phyloP scores from a whole-genome alignment of 2,113 vertebrate genomes.

The Oxyura jamaicensis region DNA sequence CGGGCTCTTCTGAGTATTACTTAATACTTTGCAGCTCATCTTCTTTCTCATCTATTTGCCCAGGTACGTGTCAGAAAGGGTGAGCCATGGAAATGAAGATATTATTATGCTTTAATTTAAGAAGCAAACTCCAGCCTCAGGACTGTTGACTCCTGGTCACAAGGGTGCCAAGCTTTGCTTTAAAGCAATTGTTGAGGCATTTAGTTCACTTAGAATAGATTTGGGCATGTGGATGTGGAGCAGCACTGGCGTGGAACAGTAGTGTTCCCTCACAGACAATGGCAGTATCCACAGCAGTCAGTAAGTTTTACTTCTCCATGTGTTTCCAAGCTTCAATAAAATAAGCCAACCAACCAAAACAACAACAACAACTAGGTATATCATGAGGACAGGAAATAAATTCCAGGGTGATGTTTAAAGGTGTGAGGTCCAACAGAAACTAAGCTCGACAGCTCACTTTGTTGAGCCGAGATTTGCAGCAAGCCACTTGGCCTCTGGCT shows the following conservation, averaged over 20 bases:
- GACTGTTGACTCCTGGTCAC: neutral
- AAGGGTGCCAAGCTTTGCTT: neutral
- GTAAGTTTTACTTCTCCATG: neutral
- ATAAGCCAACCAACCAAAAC: no score
- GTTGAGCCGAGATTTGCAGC: neutral
- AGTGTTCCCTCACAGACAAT: neutral
- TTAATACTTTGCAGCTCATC: neutral
- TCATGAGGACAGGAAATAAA: neutral
- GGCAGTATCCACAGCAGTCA: neutral
- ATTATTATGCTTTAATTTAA: neutral
- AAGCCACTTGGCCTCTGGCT: neutral
- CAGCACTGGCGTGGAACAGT: neutral
- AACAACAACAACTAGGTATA: neutral
- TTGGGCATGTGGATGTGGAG: neutral
- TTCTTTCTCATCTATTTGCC: neutral
- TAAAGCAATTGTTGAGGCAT: conserved; percentile 3
- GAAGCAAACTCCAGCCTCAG: neutral
- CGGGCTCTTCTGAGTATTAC: neutral
- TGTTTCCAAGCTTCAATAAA: neutral
- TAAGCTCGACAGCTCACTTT: neutral
- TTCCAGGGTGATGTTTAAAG: neutral
- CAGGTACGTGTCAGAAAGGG: neutral
- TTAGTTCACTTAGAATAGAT: neutral
- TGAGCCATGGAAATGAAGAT: neutral
- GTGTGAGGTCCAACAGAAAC: neutral